A percentile compares a stretch with the other conserved stretches of the same genome.
Conservation (phyloP, 2,888 invertebrate genomes). For the Brenthis daphne region DNA sequence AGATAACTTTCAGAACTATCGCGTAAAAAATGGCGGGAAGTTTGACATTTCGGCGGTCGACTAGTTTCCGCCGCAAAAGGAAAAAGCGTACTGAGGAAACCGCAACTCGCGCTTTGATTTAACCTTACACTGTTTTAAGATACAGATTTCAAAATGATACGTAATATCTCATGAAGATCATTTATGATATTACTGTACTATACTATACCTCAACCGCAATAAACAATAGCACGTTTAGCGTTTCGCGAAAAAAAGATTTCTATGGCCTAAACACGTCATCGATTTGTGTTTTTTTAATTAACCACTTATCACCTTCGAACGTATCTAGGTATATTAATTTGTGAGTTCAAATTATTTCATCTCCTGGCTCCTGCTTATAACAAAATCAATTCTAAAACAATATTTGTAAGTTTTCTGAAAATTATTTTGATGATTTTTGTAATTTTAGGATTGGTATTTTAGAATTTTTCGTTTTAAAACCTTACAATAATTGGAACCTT, state of each 20-base stretch:
- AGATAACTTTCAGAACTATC: constrained; percentile 24
- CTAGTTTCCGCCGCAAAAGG: constrained; percentile 52
- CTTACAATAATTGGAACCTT: too few species aligned
- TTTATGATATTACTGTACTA: constrained; percentile 10
- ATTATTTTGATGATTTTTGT: too few species aligned
- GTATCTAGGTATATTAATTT: too few species aligned
- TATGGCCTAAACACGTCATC: too few species aligned
- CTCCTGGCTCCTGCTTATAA: too few species aligned
- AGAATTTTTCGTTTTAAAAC: too few species aligned
- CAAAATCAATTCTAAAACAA: too few species aligned
- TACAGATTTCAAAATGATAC: constrained; percentile 15
- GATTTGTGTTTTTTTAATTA: too few species aligned
- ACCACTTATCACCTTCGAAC: too few species aligned
- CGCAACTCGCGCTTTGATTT: constrained; percentile 35
- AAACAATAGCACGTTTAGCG: not conserved
- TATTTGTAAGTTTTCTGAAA: too few species aligned
- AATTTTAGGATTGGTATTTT: too few species aligned
- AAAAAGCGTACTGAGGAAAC: constrained; percentile 56
- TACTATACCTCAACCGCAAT: not conserved
- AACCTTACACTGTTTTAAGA: constrained; percentile 19
- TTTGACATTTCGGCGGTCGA: constrained; percentile 47
- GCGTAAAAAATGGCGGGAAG: constrained; percentile 47
- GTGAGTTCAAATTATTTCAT: too few species aligned
- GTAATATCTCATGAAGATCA: constrained; percentile 19
- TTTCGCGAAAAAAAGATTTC: not conserved